Evolutionary conservation across 1,140 invertebrate species (phyloP).

Genomic region (Gonatopus flavifemur): DNA sequence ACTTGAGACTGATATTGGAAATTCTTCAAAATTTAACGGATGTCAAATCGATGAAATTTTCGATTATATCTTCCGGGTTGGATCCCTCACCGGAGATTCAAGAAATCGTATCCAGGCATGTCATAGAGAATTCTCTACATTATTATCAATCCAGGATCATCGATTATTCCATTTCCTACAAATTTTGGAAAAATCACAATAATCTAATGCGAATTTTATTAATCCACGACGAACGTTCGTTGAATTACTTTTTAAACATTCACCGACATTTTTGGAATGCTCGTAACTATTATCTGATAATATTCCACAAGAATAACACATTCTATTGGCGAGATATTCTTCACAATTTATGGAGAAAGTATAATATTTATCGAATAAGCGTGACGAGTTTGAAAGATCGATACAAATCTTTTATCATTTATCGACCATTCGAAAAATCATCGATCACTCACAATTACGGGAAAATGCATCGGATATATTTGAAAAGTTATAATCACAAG

Average conservation of each 20-base stretch:
- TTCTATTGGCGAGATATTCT: slow-evolving; percentile 1
- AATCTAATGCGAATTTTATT: slow-evolving; percentile 26
- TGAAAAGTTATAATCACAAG: too few relatives aligned
- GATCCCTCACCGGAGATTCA: too few relatives aligned
- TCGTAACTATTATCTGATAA: slow-evolving; percentile 19
- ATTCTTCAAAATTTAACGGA: too few relatives aligned
- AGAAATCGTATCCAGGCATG: too few relatives aligned
- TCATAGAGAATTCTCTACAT: too few relatives aligned
- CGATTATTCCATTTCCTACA: too few relatives aligned
- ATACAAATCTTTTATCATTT: slow-evolving; percentile 25
- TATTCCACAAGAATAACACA: neutral
- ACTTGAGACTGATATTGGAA: too few relatives aligned
- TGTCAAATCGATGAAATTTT: too few relatives aligned
- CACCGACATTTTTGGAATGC: slow-evolving; percentile 18
- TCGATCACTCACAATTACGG: too few relatives aligned
- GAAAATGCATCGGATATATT: too few relatives aligned
- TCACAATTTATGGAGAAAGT: slow-evolving; percentile 19
- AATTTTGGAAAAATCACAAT: slow-evolving; percentile 1
- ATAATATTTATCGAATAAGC: slow-evolving; percentile 22
- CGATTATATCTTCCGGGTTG: too few relatives aligned
- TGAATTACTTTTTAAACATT: slow-evolving; percentile 7
- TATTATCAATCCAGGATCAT: too few relatives aligned
- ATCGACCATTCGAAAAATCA: slow-evolving; percentile 25
- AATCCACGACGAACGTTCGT: neutral
- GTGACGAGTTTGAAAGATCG: slow-evolving; percentile 15